A percentile compares a stretch with the other conserved stretches of the same genome.
Conservation (phyloP, 2,888 invertebrate genomes). For the Aphodius granarius region DNA sequence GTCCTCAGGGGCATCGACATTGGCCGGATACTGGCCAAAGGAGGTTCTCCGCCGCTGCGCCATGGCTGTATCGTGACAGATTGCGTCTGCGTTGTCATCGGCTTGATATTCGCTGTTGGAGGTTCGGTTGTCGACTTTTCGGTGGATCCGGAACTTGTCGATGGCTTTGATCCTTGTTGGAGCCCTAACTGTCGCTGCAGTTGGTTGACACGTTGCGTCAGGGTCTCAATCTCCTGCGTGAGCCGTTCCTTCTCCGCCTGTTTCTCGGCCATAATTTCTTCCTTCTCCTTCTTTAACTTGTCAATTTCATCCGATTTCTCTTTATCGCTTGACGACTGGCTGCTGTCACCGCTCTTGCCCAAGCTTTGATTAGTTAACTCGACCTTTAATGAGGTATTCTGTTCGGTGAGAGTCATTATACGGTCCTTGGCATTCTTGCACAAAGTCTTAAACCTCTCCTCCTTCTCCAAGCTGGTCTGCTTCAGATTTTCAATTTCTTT, state of each 20-base stretch:
- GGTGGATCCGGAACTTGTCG: constrained; percentile 66
- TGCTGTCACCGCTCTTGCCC: constrained; percentile 35
- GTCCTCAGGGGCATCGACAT: constrained; percentile 77
- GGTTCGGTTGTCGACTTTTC: constrained; percentile 62
- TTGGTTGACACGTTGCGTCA: constrained; percentile 63
- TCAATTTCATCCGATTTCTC: constrained; percentile 59
- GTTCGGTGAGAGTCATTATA: constrained; percentile 72
- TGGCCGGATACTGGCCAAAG: constrained; percentile 89
- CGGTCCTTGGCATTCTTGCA: constrained; percentile 75
- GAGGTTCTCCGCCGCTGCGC: constrained; percentile 76
- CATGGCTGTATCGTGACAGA: constrained; percentile 66
- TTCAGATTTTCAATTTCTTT: constrained; percentile 55
- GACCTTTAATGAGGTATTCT: constrained; percentile 63
- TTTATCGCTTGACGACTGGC: constrained; percentile 53
- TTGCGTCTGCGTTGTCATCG: constrained; percentile 66
- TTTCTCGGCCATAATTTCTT: constrained; percentile 53
- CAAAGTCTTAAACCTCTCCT: constrained; percentile 57
- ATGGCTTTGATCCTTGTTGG: constrained; percentile 69
- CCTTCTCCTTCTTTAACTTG: constrained; percentile 66
- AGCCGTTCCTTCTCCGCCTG: constrained; percentile 62
- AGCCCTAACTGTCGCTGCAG: constrained; percentile 58
- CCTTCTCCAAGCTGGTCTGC: constrained; percentile 51
- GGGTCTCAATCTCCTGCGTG: constrained; percentile 64
- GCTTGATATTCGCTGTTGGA: constrained; percentile 91
- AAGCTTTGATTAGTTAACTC: constrained; percentile 54